Conservation (phyloP, 1,140 invertebrate genomes). For the Zaprionus lachaisei region DNA sequence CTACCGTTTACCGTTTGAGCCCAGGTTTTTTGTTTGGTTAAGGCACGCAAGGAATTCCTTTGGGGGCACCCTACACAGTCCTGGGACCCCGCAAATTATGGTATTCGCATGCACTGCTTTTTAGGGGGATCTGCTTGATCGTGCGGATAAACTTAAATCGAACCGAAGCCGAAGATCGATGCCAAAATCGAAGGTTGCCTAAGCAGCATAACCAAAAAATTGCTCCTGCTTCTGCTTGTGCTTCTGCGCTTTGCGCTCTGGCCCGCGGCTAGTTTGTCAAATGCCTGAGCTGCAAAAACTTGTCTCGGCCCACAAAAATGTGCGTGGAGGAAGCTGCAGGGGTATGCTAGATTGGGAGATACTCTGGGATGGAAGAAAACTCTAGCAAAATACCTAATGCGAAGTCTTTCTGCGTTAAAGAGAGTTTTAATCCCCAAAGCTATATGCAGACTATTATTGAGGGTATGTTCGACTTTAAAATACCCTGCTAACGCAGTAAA, state of each 20-base stretch:
- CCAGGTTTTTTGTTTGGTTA: not conserved
- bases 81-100: constrained; percentile 61
- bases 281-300: constrained; percentile 37
- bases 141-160: constrained; percentile 81
- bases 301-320: constrained; percentile 21
- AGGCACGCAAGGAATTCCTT: constrained; percentile 72
- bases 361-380: not conserved
- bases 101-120: constrained; percentile 59
- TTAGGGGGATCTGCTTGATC: constrained; percentile 62
- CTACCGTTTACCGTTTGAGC: constrained; percentile 65
- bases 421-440: too few species aligned
- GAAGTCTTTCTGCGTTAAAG: not conserved
- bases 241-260: constrained; percentile 45
- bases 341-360: not conserved
- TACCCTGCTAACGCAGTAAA: too few species aligned
- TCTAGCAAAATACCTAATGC: not conserved
- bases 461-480: too few species aligned
- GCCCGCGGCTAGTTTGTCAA: constrained; percentile 77
- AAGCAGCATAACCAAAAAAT: constrained; percentile 30
- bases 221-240: not conserved
- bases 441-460: too few species aligned
- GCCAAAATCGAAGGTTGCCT: constrained; percentile 13
- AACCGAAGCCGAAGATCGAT: constrained; percentile 40
- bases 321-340: not conserved
- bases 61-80: constrained; percentile 9